phyloP scores from a whole-genome alignment of 2,113 vertebrate species.

The Pygoscelis antarcticus region DNA sequence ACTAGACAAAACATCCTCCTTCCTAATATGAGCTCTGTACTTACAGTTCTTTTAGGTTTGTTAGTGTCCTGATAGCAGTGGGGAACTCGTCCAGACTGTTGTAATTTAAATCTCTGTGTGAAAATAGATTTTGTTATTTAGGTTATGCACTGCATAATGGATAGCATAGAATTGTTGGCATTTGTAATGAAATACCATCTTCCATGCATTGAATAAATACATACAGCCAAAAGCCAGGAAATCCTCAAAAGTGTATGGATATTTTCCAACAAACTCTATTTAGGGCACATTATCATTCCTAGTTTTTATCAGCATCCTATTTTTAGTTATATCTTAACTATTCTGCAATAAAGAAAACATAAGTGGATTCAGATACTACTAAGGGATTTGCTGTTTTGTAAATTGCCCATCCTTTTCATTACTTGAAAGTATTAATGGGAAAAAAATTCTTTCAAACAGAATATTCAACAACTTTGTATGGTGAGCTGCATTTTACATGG shows the following conservation, averaged over 20 bases:
- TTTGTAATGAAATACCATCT: constrained; percentile 1
- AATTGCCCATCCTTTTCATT: background rate
- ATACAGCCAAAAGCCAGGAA: constrained; percentile 10
- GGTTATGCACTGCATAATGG: background rate
- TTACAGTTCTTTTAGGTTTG: constrained; percentile 92
- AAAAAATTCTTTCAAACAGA: background rate
- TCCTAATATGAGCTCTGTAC: constrained; percentile 59
- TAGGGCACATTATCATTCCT: background rate
- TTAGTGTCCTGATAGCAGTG: constrained; percentile 82
- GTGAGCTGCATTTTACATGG: background rate
- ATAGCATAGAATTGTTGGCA: background rate
- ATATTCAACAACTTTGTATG: background rate
- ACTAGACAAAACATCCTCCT: constrained; percentile 20
- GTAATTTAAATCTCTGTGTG: constrained; percentile 85
- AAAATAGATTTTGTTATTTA: constrained; percentile 48
- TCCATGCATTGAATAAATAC: background rate
- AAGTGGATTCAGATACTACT: background rate
- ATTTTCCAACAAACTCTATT: background rate
- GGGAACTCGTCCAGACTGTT: constrained; percentile 87
- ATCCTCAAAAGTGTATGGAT: background rate
- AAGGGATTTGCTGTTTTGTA: background rate
- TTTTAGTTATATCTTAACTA: background rate
- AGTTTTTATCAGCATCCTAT: background rate
- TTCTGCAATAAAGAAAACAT: background rate
- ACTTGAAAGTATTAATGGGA: background rate